Conservation (phyloP, 2,797 vertebrate species). For the Ctenopoma multispine region DNA sequence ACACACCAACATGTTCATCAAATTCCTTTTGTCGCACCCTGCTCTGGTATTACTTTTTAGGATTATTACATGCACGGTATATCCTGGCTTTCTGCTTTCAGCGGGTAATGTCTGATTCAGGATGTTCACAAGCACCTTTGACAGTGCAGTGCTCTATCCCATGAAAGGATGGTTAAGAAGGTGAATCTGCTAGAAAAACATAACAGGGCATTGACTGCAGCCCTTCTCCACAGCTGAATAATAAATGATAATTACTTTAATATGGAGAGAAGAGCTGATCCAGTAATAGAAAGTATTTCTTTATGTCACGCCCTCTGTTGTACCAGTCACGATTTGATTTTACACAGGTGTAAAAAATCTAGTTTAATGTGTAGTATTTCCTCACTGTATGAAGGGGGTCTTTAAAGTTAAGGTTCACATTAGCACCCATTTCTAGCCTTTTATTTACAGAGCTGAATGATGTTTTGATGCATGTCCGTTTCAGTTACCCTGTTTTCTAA, state of each 20-base stretch:
- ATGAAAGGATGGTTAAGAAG: slow-evolving; percentile 20
- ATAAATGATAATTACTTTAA: neutral
- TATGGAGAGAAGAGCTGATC: neutral
- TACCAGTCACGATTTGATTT: too few relatives aligned
- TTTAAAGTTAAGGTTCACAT: too few relatives aligned
- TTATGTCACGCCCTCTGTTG: too few relatives aligned
- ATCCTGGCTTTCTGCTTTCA: slow-evolving; percentile 21
- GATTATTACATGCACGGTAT: slow-evolving; percentile 11
- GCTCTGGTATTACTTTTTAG: neutral
- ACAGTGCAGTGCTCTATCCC: slow-evolving; percentile 14
- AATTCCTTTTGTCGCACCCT: slow-evolving; percentile 18
- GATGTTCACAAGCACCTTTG: slow-evolving; percentile 40
- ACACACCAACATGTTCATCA: slow-evolving; percentile 6
- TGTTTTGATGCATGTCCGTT: too few relatives aligned
- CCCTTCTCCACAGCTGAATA: neutral
- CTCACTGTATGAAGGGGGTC: too few relatives aligned
- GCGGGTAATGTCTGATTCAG: slow-evolving; percentile 13
- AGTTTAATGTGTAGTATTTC: too few relatives aligned
- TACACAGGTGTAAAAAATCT: too few relatives aligned
- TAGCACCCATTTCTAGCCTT: too few relatives aligned
- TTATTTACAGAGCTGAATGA: too few relatives aligned
- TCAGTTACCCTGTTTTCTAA: too few relatives aligned
- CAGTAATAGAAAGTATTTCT: too few relatives aligned
- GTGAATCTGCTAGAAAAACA: slow-evolving; percentile 5
- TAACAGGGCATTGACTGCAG: slow-evolving; percentile 3